Evolutionary conservation across 2,888 invertebrate species (phyloP).

Genomic region (Trissoscelio sp.): DNA sequence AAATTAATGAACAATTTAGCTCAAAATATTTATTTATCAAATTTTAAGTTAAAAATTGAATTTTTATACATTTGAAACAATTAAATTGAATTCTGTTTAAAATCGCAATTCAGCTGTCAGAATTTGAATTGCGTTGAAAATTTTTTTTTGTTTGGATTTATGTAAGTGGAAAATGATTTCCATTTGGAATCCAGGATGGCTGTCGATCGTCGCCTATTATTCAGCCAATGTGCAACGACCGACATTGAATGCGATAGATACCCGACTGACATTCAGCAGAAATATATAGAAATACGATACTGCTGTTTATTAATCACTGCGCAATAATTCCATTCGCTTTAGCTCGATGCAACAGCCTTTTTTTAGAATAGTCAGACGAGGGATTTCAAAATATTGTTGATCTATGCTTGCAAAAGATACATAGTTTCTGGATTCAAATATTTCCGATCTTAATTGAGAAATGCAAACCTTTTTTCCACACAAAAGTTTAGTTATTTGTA

Average conservation of each 20-base stretch:
- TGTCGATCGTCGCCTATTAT: constrained; percentile 55
- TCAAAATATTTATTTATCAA: too few species aligned
- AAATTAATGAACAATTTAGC: too few species aligned
- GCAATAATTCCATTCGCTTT: constrained; percentile 59
- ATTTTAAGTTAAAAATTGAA: too few species aligned
- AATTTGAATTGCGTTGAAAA: too few species aligned
- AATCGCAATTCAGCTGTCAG: too few species aligned
- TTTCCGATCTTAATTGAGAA: not conserved
- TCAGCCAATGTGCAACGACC: constrained; percentile 60
- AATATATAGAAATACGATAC: constrained; percentile 56
- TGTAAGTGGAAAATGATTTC: constrained; percentile 21
- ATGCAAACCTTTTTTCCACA: too few species aligned
- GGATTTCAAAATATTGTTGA: constrained; percentile 53
- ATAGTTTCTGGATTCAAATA: constrained; percentile 1
- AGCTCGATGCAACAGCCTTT: constrained; percentile 50
- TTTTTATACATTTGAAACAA: too few species aligned
- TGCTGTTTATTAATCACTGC: constrained; percentile 59
- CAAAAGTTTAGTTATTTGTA: not conserved
- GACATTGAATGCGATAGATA: constrained; percentile 63
- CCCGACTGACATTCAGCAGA: constrained; percentile 58
- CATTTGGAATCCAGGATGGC: constrained; percentile 52
- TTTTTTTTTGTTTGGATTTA: too few species aligned
- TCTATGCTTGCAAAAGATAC: constrained; percentile 34
- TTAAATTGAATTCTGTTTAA: too few species aligned
- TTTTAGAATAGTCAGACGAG: constrained; percentile 50